Evolutionary conservation across 2,113 vertebrate genomes (phyloP).

Genomic region (Emydura subglobosa): DNA sequence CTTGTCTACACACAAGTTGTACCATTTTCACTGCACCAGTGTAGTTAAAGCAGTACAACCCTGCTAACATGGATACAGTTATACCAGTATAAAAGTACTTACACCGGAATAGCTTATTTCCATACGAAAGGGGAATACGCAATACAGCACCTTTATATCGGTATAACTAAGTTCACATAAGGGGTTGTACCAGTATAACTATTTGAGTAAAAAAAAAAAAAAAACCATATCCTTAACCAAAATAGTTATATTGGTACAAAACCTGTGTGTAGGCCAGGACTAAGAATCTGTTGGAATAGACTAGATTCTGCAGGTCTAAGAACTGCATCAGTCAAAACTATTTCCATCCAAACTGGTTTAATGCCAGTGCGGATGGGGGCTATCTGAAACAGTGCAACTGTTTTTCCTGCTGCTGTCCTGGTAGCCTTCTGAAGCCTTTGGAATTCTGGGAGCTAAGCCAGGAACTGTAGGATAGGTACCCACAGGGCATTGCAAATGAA

Average conservation of each 20-base stretch:
- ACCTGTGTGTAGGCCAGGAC: background rate
- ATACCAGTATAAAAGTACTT: too few species aligned
- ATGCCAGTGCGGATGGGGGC: background rate
- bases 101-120: background rate
- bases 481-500: background rate
- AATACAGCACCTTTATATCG: background rate
- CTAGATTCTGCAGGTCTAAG: background rate
- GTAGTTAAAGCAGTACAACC: background rate
- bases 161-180: background rate
- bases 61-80: background rate
- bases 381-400: background rate
- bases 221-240: background rate
- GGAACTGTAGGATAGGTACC: background rate
- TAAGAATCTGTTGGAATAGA: background rate
- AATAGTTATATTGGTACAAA: background rate
- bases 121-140: background rate
- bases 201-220: background rate
- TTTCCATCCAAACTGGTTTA: fast-evolving
- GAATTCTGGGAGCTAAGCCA: background rate
- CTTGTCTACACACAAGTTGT: background rate
- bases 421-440: background rate
- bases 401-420: background rate
- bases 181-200: background rate
- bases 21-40: background rate
- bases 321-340: background rate